These are phyloP conservation scores for Hydropotes inermis DNA, from an alignment of 2,113 vertebrate species.

Conservation along the genomic window DNA sequence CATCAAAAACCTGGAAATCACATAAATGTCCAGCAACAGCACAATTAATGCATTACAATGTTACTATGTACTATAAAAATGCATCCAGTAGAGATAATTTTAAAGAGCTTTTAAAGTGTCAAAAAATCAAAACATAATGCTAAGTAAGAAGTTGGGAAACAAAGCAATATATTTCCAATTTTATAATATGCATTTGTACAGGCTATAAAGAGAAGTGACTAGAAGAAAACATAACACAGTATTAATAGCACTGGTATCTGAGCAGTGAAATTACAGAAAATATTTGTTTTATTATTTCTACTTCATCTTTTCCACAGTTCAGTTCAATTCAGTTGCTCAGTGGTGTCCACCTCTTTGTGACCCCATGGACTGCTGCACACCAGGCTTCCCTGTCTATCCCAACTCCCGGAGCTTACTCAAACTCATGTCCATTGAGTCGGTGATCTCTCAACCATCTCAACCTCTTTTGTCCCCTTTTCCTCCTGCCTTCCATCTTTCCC, in stretches of 20 bases:
- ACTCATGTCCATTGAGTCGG: not conserved
- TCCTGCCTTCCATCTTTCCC: not conserved
- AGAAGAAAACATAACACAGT: not conserved
- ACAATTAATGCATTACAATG: conserved; percentile 9
- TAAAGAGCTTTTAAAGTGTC: not conserved
- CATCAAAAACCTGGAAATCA: conserved; percentile 14
- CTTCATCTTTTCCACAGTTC: not conserved
- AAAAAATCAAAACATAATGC: not conserved
- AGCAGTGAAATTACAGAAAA: not conserved
- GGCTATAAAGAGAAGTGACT: not conserved
- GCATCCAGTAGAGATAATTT: not conserved
- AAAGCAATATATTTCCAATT: not conserved
- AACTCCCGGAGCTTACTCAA: not conserved
- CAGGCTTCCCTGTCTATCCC: not conserved
- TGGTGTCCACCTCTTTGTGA: not conserved
- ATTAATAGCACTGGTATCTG: not conserved
- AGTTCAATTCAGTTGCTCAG: not conserved
- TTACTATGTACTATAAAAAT: not conserved
- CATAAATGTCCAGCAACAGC: not conserved
- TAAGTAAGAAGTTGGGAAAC: not conserved
- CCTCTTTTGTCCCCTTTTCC: not conserved
- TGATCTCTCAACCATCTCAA: not conserved
- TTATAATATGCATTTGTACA: not conserved
- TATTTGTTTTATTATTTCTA: not conserved
- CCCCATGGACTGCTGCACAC: not conserved